Evolutionary conservation across 2,113 vertebrate species (phyloP), one percentile per base, ranked within the genome.

Genomic region (Syngnathus typhle): DNA sequence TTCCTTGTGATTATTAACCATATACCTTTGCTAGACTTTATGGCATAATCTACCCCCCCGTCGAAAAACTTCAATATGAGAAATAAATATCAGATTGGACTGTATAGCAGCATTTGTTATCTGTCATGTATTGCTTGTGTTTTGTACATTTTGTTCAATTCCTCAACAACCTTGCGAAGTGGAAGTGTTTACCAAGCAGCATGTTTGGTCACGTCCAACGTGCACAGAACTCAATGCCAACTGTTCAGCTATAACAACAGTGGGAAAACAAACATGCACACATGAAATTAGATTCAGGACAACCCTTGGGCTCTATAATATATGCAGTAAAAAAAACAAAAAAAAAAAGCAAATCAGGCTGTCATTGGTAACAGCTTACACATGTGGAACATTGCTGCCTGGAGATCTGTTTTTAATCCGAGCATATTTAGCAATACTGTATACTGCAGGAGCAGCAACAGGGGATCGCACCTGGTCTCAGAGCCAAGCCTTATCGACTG

Each of bases 311-410:
- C 55, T 49, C 78, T 74, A 80, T 70, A 76, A 77, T 79, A 71
- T 72, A 70, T 73, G 68, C 71, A 66, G 72, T 69, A 68, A 60
- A 72, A 74, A 41, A 67, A 66, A n/a, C n/a, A n/a, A n/a, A 79
- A 82, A 79, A 72, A 68, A 60, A 72, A 74, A 41, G 69, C 68
- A 79, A 82, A 79, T 74, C 72, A 70, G 79, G 62, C 65, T 81
- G 79, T 75, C 71, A 70, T 56, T 76, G 69, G 70, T 85, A 87
- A 88, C 85, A 74, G 82, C 77, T 84, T 75, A 84, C 82, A 86
- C 76, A 77, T 86, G 77, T 83, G 79, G 68, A 77, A 74, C 78
- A 71, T 72, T 62, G 69, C 71, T 76, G 72, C 52, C 60, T 66
- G 49, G 55, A 78, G 77, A 76, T 83, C 81, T 85, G 76, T 76